Conservation (phyloP, 2,113 vertebrate species). For the Glareola pratincola region DNA sequence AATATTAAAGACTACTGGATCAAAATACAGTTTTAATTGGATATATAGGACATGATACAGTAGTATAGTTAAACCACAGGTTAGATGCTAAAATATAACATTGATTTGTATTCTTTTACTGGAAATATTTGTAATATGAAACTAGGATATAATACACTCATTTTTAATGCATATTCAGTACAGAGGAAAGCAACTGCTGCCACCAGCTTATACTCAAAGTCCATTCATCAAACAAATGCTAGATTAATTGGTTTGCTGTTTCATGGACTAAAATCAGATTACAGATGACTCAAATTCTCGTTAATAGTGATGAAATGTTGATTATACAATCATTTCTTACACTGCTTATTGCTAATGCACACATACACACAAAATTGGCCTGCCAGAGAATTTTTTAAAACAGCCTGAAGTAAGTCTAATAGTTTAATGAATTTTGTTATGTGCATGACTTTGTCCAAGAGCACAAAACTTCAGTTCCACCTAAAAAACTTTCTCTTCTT, state of each 20-base stretch:
- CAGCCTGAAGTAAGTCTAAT: background rate
- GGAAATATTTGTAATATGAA: constrained; percentile 79
- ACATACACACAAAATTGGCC: background rate
- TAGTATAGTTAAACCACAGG: constrained; percentile 64
- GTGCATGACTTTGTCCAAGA: background rate
- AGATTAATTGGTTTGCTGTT: constrained; percentile 64
- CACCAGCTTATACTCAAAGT: constrained; percentile 34
- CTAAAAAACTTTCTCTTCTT: background rate
- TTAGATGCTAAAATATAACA: constrained; percentile 76
- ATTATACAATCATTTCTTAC: background rate
- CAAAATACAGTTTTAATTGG: constrained; percentile 76
- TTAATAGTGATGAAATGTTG: constrained; percentile 40
- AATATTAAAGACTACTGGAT: constrained; percentile 82
- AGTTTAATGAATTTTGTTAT: background rate
- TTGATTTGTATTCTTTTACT: constrained; percentile 81
- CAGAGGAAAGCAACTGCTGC: constrained; percentile 45
- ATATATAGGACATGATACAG: constrained; percentile 76
- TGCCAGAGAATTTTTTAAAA: background rate
- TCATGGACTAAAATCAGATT: constrained; percentile 39
- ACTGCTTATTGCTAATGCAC: background rate
- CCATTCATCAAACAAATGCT: constrained; percentile 61
- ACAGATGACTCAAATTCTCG: constrained; percentile 24
- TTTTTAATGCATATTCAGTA: constrained; percentile 65
- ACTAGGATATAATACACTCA: constrained; percentile 67
- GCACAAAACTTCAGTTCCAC: background rate